These are phyloP conservation scores for Belonocnema kinseyi DNA, from an alignment of 1,140 invertebrate genomes.

Conservation along the genomic window DNA sequence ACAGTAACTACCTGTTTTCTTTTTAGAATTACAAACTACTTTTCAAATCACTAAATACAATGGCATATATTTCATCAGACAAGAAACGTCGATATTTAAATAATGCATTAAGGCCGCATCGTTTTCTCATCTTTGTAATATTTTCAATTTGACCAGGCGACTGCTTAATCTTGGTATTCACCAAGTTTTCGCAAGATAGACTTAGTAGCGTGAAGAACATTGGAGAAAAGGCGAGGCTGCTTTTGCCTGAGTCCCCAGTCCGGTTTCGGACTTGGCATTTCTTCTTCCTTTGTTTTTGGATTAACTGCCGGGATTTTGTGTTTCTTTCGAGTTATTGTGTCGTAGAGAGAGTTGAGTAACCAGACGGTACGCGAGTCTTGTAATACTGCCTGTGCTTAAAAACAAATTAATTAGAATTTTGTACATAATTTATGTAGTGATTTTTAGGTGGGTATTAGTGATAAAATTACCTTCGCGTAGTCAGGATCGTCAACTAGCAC, in stretches of 20 bases:
- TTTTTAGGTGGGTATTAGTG: neutral
- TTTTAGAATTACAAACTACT: too few relatives aligned
- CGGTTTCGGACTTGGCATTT: conserved; percentile 54
- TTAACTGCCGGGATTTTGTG: neutral
- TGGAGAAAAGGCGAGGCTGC: conserved; percentile 52
- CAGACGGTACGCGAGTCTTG: conserved; percentile 45
- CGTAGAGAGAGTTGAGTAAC: conserved; percentile 43
- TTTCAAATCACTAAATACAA: too few relatives aligned
- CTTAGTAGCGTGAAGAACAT: conserved; percentile 47
- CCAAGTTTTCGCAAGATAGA: conserved; percentile 46
- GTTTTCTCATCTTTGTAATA: too few relatives aligned
- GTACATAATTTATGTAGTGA: neutral
- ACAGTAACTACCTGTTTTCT: too few relatives aligned
- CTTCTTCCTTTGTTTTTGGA: conserved; percentile 35
- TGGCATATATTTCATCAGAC: too few relatives aligned
- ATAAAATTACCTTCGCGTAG: conserved; percentile 45
- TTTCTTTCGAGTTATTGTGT: conserved; percentile 42
- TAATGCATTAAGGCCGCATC: too few relatives aligned
- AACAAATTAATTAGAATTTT: neutral
- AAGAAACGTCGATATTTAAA: too few relatives aligned
- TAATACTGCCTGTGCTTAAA: conserved; percentile 38
- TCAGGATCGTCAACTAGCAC: conserved; percentile 47
- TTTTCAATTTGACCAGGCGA: too few relatives aligned
- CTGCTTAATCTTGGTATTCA: neutral
- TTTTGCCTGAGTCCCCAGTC: conserved; percentile 56